Conservation (phyloP, 2,113 vertebrate species). For the Ginglymostoma cirratum region DNA sequence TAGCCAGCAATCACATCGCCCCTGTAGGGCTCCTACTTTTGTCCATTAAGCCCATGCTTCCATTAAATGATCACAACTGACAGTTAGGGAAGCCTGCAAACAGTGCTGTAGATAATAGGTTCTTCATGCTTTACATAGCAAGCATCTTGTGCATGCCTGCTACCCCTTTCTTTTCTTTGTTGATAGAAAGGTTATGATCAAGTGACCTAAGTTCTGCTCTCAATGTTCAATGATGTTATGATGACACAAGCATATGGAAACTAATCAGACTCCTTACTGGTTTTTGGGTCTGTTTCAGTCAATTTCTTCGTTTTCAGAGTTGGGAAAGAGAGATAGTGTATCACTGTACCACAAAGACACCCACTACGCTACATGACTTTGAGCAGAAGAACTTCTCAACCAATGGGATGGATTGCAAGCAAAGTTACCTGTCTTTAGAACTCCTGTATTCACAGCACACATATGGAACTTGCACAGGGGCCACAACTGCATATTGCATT, state of each 20-base stretch:
- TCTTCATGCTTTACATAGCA: background rate
- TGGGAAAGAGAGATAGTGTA: background rate
- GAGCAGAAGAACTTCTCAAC: background rate
- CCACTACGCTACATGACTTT: background rate
- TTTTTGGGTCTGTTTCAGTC: background rate
- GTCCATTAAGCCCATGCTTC: background rate
- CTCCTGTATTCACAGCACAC: conserved; percentile 17
- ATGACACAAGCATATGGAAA: background rate
- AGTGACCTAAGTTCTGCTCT: background rate
- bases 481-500: conserved; percentile 16
- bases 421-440: background rate
- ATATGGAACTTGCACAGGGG: conserved; percentile 25
- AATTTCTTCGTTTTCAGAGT: background rate
- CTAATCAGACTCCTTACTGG: background rate
- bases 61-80: background rate
- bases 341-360: background rate
- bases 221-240: background rate
- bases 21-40: background rate
- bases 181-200: background rate
- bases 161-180: background rate
- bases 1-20: background rate
- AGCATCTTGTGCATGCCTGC: background rate
- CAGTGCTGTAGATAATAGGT: background rate
- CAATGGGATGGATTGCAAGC: background rate
- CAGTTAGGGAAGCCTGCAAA: background rate